phyloP scores from a whole-genome alignment of 2,888 invertebrate genomes.

The Brenthis hecate region DNA sequence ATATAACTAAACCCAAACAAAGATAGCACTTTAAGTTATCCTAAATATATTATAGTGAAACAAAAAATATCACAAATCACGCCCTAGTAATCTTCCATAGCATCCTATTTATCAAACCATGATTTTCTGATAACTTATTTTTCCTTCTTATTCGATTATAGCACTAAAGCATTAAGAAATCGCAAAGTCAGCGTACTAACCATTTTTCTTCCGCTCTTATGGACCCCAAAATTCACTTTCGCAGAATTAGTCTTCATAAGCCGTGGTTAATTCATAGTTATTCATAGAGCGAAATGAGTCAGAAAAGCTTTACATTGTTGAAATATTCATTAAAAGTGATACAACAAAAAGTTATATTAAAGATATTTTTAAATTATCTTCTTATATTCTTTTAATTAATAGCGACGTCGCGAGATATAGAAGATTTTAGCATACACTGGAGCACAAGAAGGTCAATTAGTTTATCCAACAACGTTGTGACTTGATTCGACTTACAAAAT shows the following conservation, averaged over 20 bases:
- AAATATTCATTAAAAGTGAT: neutral
- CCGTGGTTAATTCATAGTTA: constrained; percentile 65
- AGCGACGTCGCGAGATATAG: no score
- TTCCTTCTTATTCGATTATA: constrained; percentile 69
- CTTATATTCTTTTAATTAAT: no score
- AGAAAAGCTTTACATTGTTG: constrained; percentile 20
- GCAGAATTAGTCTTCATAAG: constrained; percentile 65
- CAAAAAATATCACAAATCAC: constrained; percentile 27
- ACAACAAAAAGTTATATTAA: neutral
- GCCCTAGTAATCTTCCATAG: constrained; percentile 41
- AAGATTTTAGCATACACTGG: no score
- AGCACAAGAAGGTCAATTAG: no score
- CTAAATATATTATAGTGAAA: no score
- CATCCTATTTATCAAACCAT: constrained; percentile 50
- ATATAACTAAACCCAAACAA: no score
- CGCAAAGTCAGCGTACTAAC: constrained; percentile 63
- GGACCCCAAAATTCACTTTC: constrained; percentile 69
- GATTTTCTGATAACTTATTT: constrained; percentile 64
- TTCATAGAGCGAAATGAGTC: constrained; percentile 38
- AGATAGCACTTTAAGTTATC: no score
- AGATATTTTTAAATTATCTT: no score
- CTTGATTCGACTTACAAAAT: no score
- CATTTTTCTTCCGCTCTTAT: constrained; percentile 70
- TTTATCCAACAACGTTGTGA: no score
- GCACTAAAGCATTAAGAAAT: constrained; percentile 59